Percentiles rank a stretch among this genome's conserved stretches.
phyloP scores from a whole-genome alignment of 2,888 invertebrate genomes.

The Cantharis flavilabris region DNA sequence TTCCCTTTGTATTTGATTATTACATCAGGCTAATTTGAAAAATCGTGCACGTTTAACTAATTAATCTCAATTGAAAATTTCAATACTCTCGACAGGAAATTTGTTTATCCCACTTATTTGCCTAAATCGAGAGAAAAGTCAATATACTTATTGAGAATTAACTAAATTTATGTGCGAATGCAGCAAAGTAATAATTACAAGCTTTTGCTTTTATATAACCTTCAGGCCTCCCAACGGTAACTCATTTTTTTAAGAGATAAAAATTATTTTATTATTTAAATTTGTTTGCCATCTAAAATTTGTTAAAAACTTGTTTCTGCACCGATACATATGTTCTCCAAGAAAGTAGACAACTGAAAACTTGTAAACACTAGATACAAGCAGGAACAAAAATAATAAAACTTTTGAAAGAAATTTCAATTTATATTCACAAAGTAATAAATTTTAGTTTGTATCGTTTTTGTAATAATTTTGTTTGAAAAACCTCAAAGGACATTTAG shows the following conservation, averaged over 20 bases:
- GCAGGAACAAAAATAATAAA: slow-evolving; percentile 30
- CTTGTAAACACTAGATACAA: slow-evolving; percentile 18
- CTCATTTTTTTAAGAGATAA: neutral
- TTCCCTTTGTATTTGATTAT: neutral
- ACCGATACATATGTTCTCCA: neutral
- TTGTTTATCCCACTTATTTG: neutral
- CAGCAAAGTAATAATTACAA: neutral
- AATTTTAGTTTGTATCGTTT: slow-evolving; percentile 27
- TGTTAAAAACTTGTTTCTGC: neutral
- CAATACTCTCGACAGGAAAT: neutral
- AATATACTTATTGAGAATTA: neutral
- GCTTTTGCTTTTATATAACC: neutral
- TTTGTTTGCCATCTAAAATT: neutral
- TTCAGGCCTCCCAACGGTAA: neutral
- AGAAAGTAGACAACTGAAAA: slow-evolving; percentile 4
- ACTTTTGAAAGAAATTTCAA: slow-evolving; percentile 33
- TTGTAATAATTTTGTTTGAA: slow-evolving; percentile 27
- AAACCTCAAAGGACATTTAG: slow-evolving; percentile 28
- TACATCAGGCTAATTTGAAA: neutral
- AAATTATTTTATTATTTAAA: neutral
- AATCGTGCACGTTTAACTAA: neutral
- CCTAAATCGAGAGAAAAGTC: neutral
- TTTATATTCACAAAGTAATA: slow-evolving; percentile 33
- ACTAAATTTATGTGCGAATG: neutral
- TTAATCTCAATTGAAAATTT: neutral